These are phyloP conservation scores for Congeria kusceri DNA, from an alignment of 2,888 invertebrate species.

Conservation along the genomic window DNA sequence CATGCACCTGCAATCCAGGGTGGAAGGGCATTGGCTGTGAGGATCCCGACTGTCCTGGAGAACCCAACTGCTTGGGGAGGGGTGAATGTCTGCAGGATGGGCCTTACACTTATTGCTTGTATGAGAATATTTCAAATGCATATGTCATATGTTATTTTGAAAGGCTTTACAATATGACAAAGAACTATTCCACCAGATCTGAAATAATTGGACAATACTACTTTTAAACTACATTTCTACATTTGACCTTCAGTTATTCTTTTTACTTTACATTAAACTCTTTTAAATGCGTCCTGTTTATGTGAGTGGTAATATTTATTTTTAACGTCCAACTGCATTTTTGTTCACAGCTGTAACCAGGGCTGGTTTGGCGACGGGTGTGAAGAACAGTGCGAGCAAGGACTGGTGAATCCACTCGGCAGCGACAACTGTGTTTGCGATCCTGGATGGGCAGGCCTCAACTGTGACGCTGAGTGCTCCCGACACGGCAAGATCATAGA, in stretches of 20 bases:
- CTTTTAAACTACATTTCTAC: no score
- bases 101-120: slow-evolving; percentile 68
- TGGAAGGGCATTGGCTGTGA: slow-evolving; percentile 78
- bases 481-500: slow-evolving; percentile 67
- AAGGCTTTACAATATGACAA: no score
- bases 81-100: slow-evolving; percentile 62
- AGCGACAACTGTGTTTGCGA: slow-evolving; percentile 71
- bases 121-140: no score
- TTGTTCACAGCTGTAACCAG: slow-evolving; percentile 55
- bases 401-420: slow-evolving; percentile 65
- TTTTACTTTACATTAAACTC: no score
- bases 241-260: no score
- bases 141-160: no score
- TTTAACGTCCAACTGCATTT: no score
- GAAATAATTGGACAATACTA: no score
- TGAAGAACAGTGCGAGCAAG: slow-evolving; percentile 70
- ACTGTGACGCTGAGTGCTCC: slow-evolving; percentile 75
- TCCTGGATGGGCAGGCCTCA: slow-evolving; percentile 72
- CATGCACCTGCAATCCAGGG: slow-evolving; percentile 74
- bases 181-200: no score
- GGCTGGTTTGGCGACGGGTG: slow-evolving; percentile 73
- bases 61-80: slow-evolving; percentile 70
- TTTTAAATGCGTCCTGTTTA: no score
- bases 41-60: slow-evolving; percentile 74
- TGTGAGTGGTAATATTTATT: no score